Base-by-base conservation (phyloP, 2,113 vertebrate genomes). In the Potamarius usumacintae region DNA sequence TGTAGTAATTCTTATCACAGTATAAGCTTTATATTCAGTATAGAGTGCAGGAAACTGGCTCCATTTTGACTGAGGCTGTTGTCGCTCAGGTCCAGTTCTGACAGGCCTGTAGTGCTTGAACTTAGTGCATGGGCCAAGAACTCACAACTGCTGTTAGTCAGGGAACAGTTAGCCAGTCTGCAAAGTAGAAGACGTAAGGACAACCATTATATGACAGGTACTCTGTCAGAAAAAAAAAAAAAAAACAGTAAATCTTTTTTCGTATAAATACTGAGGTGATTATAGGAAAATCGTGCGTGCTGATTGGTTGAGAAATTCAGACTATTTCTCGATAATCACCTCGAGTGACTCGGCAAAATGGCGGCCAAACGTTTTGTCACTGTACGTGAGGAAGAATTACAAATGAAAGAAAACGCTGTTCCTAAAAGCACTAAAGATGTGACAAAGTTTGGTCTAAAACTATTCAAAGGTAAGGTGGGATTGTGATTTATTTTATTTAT, bases 101-200 rank as follows among this genome's bases (percentile, higher is more conserved):
- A 18, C 2, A 83, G 63, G 55, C 27, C n/a, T 14, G 57, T 14
- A 15, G 74, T 72, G 85, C 53, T 65, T 1, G 10, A 83, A 15
- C n/a, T 84, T 11, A 89, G 42, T 27, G 67, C 34, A 5, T 72
- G 15, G 8, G 85, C 88, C 85, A 89, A 71, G 55, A 86, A 82
- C 67, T 89, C 34, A 89, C 34, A 84, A 30, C 42, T 27, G 62
- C n/a, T 53, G 30, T 89, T 53, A 53, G 85, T 79, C 71, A 89
- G 72, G 20, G 52, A 58, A 86, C 85, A 89, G 34, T 86, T 79
- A 50, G 72, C 82, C 57, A 89, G 85, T n/a, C 88, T 89, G 42
- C 1, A 60, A 7, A 27, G 8, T 4, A 67, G 17, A 65, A 63
- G 10, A 57, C 22, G 27, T 25, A 6, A 79, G 9, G 58, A 86